Evolutionary conservation across 1,140 invertebrate genomes (phyloP).

Genomic region (Orussus abietinus): DNA sequence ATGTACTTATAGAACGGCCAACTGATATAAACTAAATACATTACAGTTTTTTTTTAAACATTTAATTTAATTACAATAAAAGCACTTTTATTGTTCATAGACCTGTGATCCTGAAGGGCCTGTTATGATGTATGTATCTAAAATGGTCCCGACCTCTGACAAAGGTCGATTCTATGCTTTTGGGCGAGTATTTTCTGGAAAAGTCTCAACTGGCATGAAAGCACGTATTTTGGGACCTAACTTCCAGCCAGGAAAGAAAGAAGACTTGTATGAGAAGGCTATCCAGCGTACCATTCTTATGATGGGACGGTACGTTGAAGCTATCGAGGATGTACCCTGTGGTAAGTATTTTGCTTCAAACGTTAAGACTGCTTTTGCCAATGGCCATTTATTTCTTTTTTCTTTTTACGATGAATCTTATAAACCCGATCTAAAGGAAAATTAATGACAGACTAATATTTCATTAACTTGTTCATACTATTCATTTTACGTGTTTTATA

Average conservation of each 20-base stretch:
- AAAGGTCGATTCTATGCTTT: conserved; percentile 99
- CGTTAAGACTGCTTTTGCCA: too few species aligned
- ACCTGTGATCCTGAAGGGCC: conserved; percentile 94
- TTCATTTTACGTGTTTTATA: too few species aligned
- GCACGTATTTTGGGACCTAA: conserved; percentile 98
- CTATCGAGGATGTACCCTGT: conserved; percentile 98
- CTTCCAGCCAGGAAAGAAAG: conserved; percentile 96
- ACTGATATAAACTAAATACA: conserved; percentile 28
- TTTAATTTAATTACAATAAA: neutral
- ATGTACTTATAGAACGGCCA: conserved; percentile 37
- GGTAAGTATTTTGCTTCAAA: conserved; percentile 56
- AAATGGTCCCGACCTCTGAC: conserved; percentile 99
- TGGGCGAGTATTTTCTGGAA: conserved; percentile 98
- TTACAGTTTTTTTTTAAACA: conserved; percentile 1
- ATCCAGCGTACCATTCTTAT: conserved; percentile 99
- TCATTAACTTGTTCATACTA: too few species aligned
- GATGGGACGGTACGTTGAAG: conserved; percentile 99
- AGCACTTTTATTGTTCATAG: conserved; percentile 52
- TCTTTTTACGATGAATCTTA: conserved; percentile 36
- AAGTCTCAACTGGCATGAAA: conserved; percentile 92
- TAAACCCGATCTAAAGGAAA: conserved; percentile 45
- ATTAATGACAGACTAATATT: conserved; percentile 28
- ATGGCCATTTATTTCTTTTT: conserved; percentile 15
- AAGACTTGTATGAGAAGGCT: conserved; percentile 98
- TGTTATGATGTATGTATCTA: conserved; percentile 99